phyloP scores from a whole-genome alignment of 2,888 invertebrate genomes.

The Phaonia tiefii region DNA sequence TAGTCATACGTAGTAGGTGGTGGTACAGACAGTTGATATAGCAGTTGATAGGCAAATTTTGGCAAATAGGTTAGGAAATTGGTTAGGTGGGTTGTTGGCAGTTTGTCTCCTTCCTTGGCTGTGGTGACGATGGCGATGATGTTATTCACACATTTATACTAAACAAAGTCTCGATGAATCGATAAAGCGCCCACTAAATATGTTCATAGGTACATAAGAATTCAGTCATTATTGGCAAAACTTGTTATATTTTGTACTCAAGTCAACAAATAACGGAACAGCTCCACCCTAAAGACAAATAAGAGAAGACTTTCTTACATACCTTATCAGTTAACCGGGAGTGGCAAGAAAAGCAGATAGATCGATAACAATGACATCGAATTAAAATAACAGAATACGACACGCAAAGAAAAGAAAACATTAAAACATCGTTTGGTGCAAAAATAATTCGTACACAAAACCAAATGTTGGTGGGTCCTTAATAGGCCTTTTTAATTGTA shows the following conservation, averaged over 20 bases:
- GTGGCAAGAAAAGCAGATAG: too few species aligned
- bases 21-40: too few species aligned
- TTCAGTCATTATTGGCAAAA: neutral
- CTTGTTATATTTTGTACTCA: too few species aligned
- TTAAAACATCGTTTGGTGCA: too few species aligned
- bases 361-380: too few species aligned
- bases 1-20: too few species aligned
- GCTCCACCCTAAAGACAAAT: conserved; percentile 1
- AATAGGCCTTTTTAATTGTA: too few species aligned
- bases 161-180: neutral
- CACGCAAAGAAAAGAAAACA: too few species aligned
- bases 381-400: too few species aligned
- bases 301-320: neutral
- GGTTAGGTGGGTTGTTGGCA: too few species aligned
- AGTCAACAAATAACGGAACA: conserved; percentile 19
- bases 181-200: neutral
- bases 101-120: neutral
- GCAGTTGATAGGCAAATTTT: neutral
- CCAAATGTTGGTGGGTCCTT: too few species aligned
- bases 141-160: neutral
- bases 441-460: too few species aligned
- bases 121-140: neutral
- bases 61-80: neutral
- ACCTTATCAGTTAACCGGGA: neutral
- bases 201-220: neutral